A percentile compares a stretch with the other conserved stretches of the same genome.
phyloP scores from a whole-genome alignment of 2,113 vertebrate species.

The Tympanuchus pallidicinctus region DNA sequence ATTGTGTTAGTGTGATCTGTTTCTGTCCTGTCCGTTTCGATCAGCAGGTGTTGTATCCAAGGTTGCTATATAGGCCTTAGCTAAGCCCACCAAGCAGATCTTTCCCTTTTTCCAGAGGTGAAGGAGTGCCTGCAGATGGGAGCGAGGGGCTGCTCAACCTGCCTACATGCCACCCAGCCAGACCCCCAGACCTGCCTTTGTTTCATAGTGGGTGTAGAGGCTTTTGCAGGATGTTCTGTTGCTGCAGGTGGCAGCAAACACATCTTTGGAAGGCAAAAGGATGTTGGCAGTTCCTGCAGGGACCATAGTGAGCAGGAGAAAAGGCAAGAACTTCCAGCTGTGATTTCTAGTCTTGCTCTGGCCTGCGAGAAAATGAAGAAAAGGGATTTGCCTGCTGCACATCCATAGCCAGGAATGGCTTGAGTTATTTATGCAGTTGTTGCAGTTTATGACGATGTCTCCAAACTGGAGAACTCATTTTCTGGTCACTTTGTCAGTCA shows the following conservation, averaged over 20 bases:
- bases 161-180: fast-evolving
- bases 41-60: background rate
- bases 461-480: background rate
- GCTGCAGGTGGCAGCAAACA: background rate
- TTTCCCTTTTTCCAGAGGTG: background rate
- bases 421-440: background rate
- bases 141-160: background rate
- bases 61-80: background rate
- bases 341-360: background rate
- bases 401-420: background rate
- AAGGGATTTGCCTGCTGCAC: background rate
- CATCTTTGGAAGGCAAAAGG: background rate
- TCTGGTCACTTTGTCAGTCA: background rate
- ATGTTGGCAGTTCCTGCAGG: background rate
- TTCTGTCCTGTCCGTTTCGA: background rate
- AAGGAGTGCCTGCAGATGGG: background rate
- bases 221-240: background rate
- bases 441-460: background rate
- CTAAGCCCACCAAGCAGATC: background rate
- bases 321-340: background rate
- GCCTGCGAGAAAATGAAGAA: background rate
- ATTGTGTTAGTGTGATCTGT: background rate
- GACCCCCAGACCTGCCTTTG: background rate
- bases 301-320: background rate
- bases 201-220: fast-evolving